A percentile compares a stretch with the other conserved stretches of the same genome.
phyloP scores from a whole-genome alignment of 2,797 vertebrate genomes.

The Phalloptychus januarius region DNA sequence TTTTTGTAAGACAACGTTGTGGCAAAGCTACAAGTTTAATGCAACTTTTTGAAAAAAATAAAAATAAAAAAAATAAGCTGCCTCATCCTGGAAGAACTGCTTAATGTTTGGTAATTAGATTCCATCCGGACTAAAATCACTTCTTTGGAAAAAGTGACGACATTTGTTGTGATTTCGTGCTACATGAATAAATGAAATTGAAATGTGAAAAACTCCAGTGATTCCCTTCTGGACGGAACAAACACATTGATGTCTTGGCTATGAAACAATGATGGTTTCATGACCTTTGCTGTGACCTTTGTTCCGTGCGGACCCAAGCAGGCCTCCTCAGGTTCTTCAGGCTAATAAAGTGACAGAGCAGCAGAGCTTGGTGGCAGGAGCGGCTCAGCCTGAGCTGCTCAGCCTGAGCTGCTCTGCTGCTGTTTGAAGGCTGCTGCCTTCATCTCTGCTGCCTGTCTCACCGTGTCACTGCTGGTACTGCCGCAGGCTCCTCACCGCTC shows the following conservation, averaged over 20 bases:
- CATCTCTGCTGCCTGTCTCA: slow-evolving; percentile 6
- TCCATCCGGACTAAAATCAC: too few species aligned
- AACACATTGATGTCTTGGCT: not conserved
- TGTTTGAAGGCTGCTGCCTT: slow-evolving; percentile 2
- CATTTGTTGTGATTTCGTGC: too few species aligned
- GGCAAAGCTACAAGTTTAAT: too few species aligned
- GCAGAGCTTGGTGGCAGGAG: not conserved
- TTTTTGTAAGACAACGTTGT: too few species aligned
- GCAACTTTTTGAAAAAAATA: too few species aligned
- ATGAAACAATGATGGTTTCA: not conserved
- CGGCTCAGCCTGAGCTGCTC: too few species aligned
- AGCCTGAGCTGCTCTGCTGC: not conserved
- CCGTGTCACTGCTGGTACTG: slow-evolving; percentile 9
- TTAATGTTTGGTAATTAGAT: too few species aligned
- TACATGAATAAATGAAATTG: too few species aligned
- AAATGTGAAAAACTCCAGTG: not conserved
- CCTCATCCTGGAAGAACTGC: too few species aligned
- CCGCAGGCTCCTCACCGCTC: slow-evolving; percentile 7
- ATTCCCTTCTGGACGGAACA: not conserved
- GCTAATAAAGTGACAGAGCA: not conserved
- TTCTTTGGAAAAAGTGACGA: not conserved
- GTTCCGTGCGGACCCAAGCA: not conserved
- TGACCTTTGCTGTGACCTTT: not conserved
- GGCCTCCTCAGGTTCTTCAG: not conserved
- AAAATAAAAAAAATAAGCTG: too few species aligned